Conservation (phyloP, 64 coral and sea anemone species). For the Astreopora myriophthalma region DNA sequence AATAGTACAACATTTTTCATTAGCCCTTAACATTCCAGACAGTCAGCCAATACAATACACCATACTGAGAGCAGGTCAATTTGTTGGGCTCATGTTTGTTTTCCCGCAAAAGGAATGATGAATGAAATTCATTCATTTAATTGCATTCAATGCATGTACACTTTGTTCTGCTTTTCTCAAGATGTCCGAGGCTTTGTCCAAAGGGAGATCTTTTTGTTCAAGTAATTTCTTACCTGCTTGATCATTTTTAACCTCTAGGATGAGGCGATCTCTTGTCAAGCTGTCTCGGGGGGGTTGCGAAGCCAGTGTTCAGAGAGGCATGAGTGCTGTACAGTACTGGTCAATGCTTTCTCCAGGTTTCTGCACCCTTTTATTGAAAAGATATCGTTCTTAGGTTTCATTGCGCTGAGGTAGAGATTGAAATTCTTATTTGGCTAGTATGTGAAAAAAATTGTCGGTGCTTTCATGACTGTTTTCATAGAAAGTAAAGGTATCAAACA, state of each 20-base stretch:
- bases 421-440: slow-evolving; percentile 57
- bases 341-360: slow-evolving; percentile 48
- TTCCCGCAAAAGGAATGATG: too few species aligned
- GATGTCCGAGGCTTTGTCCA: slow-evolving; percentile 62
- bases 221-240: slow-evolving; percentile 40
- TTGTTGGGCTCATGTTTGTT: too few species aligned
- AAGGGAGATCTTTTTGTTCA: slow-evolving; percentile 65
- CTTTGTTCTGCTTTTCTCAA: slow-evolving; percentile 35
- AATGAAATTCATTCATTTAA: too few species aligned
- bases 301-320: slow-evolving; percentile 53
- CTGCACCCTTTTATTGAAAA: slow-evolving; percentile 63
- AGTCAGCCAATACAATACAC: background rate
- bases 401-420: slow-evolving; percentile 39
- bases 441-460: slow-evolving; percentile 27
- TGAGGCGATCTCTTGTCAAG: slow-evolving; percentile 53
- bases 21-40: background rate
- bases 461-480: slow-evolving; percentile 41
- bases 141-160: slow-evolving; percentile 50
- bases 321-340: slow-evolving; percentile 41
- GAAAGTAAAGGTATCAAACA: background rate
- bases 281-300: slow-evolving; percentile 34
- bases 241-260: slow-evolving; percentile 54
- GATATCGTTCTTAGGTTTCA: slow-evolving; percentile 49
- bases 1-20: background rate
- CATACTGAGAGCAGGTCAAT: too few species aligned